Evolutionary conservation across 2,888 invertebrate species (phyloP).

Genomic region (Galerucella nymphaeae): DNA sequence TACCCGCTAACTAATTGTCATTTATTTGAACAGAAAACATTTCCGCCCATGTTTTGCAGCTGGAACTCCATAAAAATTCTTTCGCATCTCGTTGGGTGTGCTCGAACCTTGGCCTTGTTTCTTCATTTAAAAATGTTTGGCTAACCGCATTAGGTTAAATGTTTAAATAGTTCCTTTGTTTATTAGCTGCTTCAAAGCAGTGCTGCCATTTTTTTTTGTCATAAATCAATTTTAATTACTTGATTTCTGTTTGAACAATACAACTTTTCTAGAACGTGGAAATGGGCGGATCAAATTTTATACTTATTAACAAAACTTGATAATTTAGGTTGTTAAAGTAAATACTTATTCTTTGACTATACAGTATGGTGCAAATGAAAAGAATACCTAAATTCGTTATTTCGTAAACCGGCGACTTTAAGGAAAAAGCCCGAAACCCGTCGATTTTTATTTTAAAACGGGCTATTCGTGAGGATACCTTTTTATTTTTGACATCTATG

Average conservation of each 20-base stretch:
- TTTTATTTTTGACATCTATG: too few relatives aligned
- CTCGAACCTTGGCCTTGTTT: constrained; percentile 45
- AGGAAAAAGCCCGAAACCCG: too few relatives aligned
- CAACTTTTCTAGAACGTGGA: not conserved
- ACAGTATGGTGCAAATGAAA: too few relatives aligned
- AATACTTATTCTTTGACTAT: too few relatives aligned
- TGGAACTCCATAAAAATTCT: constrained; percentile 37
- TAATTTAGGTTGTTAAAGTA: too few relatives aligned
- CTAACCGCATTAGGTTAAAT: constrained; percentile 40
- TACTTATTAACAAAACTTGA: too few relatives aligned
- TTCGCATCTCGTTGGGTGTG: constrained; percentile 40
- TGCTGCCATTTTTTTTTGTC: constrained; percentile 7
- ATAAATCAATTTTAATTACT: not conserved
- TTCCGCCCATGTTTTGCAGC: constrained; percentile 33
- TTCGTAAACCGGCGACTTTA: too few relatives aligned
- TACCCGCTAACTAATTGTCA: constrained; percentile 17
- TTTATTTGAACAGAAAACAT: constrained; percentile 28
- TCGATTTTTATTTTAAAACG: too few relatives aligned
- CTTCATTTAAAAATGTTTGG: constrained; percentile 37
- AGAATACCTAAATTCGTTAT: too few relatives aligned
- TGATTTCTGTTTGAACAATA: not conserved
- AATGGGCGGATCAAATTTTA: not conserved
- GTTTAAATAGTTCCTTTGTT: constrained; percentile 33
- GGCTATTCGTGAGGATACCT: too few relatives aligned
- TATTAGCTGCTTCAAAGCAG: constrained; percentile 5